phyloP scores from a whole-genome alignment of 2,113 vertebrate genomes.

The Melozone crissalis region DNA sequence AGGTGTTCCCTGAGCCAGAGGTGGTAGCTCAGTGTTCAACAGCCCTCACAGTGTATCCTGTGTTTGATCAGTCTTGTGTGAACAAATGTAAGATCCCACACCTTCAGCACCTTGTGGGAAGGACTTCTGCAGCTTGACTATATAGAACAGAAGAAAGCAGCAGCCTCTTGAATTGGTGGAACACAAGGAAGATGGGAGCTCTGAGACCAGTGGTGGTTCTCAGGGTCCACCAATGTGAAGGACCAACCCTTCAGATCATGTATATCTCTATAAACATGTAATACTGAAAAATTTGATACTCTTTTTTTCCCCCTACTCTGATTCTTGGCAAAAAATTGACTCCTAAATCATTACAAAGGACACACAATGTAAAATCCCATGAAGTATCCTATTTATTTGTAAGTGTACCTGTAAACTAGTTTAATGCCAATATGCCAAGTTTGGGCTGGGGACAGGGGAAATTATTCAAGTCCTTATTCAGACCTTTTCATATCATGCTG shows the following conservation, averaged over 20 bases:
- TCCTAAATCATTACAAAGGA: conserved; percentile 67
- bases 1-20: neutral
- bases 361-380: neutral
- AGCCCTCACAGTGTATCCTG: neutral
- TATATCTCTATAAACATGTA: neutral
- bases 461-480: neutral
- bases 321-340: conserved; percentile 58
- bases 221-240: neutral
- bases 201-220: neutral
- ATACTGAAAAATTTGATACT: neutral
- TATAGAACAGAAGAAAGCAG: neutral
- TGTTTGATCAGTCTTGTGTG: fast-evolving
- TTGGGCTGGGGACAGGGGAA: neutral
- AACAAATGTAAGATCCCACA: neutral
- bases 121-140: neutral
- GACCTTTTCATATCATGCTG: neutral
- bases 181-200: neutral
- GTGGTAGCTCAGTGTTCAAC: neutral
- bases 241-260: neutral
- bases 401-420: conserved; percentile 53
- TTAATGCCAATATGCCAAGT: conserved; percentile 3
- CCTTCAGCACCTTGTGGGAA: neutral
- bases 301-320: conserved; percentile 18
- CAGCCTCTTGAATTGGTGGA: neutral
- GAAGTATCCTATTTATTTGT: conserved; percentile 26